Percentiles rank a stretch among this genome's conserved stretches.
Conservation (phyloP, 2,888 invertebrate genomes). For the Micoletzkya japonica region DNA sequence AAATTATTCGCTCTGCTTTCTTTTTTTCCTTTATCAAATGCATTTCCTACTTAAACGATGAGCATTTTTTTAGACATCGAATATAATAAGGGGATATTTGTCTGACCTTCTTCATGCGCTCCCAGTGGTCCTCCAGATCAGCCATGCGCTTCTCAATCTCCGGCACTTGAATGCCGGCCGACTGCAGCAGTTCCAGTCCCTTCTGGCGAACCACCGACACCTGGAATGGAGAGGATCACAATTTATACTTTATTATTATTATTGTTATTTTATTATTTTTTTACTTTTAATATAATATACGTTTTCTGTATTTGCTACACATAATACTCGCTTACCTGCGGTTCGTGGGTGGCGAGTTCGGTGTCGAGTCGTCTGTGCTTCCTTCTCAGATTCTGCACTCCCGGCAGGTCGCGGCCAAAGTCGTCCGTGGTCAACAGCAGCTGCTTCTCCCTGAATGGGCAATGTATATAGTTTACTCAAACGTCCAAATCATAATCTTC, state of each 20-base stretch:
- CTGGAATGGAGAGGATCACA: background rate
- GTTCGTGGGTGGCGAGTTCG: slow-evolving; percentile 94
- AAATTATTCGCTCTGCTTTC: no score
- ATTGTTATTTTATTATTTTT: no score
- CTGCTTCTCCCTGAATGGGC: slow-evolving; percentile 83
- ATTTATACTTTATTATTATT: no score
- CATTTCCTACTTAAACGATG: no score
- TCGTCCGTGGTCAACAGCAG: slow-evolving; percentile 94
- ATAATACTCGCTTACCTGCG: slow-evolving; percentile 73
- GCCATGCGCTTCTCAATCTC: slow-evolving; percentile 67
- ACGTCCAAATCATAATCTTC: no score
- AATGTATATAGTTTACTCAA: no score
- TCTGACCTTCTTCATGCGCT: slow-evolving; percentile 72
- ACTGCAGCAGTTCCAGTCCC: slow-evolving; percentile 56
- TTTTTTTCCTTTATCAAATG: no score
- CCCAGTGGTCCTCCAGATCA: slow-evolving; percentile 88
- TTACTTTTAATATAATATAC: no score
- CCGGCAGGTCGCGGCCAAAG: slow-evolving; percentile 94
- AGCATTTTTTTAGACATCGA: no score
- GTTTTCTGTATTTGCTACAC: no score
- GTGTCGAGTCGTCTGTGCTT: slow-evolving; percentile 99
- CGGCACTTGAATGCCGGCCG: slow-evolving; percentile 50
- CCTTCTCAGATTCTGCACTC: slow-evolving; percentile 96
- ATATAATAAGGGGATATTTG: no score
- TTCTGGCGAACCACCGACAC: slow-evolving; percentile 57